Percentiles rank a stretch among this genome's conserved stretches.
These are phyloP conservation scores for Ramphastos sulfuratus DNA, from an alignment of 2,113 vertebrate species.

Conservation along the genomic window DNA sequence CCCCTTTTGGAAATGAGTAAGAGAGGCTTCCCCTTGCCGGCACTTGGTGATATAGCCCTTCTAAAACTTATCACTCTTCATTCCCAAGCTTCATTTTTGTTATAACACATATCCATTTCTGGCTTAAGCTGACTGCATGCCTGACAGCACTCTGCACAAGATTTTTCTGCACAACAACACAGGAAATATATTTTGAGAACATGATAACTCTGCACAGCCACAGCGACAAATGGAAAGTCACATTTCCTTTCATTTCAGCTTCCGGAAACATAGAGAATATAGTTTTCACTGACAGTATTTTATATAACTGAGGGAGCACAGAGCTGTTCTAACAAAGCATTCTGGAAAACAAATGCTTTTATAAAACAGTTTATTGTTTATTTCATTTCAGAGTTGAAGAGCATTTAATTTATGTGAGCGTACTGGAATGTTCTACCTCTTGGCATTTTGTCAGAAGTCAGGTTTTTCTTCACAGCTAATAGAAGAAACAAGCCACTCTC, in stretches of 20 bases:
- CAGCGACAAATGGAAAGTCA: not conserved
- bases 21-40: not conserved
- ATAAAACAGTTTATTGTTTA: slow-evolving; percentile 10
- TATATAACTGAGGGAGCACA: not conserved
- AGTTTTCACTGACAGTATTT: not conserved
- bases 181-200: not conserved
- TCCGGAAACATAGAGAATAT: not conserved
- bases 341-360: slow-evolving; percentile 37
- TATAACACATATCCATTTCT: not conserved
- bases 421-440: not conserved
- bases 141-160: not conserved
- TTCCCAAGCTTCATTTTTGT: not conserved
- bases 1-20: not conserved
- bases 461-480: not conserved
- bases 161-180: not conserved
- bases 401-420: not conserved
- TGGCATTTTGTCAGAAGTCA: not conserved
- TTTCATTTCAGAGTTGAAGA: not conserved
- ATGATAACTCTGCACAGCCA: not conserved
- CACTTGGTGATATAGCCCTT: not conserved
- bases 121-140: not conserved
- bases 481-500: not conserved
- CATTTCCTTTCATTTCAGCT: not conserved
- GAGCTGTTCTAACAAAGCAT: slow-evolving; percentile 18
- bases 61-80: not conserved